A percentile compares a stretch with the other conserved stretches of the same genome.
These are phyloP conservation scores for Platyura marginata DNA, from an alignment of 1,140 invertebrate genomes.

Conservation along the genomic window DNA sequence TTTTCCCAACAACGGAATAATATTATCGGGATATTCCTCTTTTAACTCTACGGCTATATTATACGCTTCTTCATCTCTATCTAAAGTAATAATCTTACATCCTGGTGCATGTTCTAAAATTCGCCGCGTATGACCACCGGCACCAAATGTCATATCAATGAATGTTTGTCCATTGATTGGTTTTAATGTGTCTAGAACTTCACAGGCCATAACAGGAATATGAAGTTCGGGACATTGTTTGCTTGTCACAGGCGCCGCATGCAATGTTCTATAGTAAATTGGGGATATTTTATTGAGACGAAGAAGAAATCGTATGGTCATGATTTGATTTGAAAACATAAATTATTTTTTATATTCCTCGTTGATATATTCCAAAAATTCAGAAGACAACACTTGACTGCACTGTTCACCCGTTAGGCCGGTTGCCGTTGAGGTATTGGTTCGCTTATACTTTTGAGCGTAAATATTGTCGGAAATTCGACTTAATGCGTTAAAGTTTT, in stretches of 20 bases:
- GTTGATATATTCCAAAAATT: conserved; percentile 41
- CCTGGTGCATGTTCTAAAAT: conserved; percentile 36
- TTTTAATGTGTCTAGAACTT: conserved; percentile 47
- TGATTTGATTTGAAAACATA: too few species aligned
- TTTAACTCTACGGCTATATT: conserved; percentile 41
- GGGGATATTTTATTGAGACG: neutral
- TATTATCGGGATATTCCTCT: conserved; percentile 40
- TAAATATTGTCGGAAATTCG: conserved; percentile 49
- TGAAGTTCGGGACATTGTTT: conserved; percentile 24
- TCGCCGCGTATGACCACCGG: conserved; percentile 65
- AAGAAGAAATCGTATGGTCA: conserved; percentile 1
- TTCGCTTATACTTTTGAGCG: conserved; percentile 38
- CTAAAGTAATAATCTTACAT: conserved; percentile 60
- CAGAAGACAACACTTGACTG: conserved; percentile 44
- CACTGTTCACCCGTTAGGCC: conserved; percentile 52
- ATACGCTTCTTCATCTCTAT: conserved; percentile 69
- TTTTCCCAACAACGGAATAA: conserved; percentile 61
- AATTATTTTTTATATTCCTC: conserved; percentile 27
- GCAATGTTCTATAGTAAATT: conserved; percentile 5
- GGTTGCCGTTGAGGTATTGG: conserved; percentile 36
- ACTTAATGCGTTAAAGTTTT: conserved; percentile 46
- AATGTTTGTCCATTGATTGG: conserved; percentile 37
- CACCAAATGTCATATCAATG: conserved; percentile 88
- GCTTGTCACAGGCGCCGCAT: conserved; percentile 1
- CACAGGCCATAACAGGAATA: conserved; percentile 48